Percentiles rank a stretch among this genome's conserved stretches.
Conservation (phyloP, 2,888 invertebrate genomes). For the Diaphora mendica region DNA sequence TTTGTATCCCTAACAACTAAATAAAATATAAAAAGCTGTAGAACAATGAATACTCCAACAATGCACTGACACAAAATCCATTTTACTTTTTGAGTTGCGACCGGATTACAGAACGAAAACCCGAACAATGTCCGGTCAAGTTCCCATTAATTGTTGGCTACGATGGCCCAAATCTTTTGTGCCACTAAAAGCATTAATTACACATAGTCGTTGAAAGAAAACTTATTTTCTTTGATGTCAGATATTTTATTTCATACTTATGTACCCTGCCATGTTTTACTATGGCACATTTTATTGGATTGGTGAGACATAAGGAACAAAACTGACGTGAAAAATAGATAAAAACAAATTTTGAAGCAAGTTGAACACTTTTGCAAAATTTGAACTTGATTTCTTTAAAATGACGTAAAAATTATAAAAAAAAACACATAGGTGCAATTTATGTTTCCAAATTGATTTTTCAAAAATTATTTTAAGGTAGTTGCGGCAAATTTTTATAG, state of each 20-base stretch:
- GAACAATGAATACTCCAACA: neutral
- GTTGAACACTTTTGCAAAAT: too few relatives aligned
- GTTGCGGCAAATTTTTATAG: too few relatives aligned
- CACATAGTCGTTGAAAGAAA: conserved; percentile 2
- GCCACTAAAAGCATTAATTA: conserved; percentile 26
- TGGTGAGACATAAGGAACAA: too few relatives aligned
- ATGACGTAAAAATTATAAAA: too few relatives aligned
- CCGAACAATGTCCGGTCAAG: conserved; percentile 7
- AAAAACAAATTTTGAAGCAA: too few relatives aligned
- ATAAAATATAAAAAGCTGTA: neutral
- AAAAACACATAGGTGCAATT: too few relatives aligned
- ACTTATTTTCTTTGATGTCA: neutral
- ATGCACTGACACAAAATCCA: conserved; percentile 2
- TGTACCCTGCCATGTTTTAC: too few relatives aligned
- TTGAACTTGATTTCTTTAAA: too few relatives aligned
- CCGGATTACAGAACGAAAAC: neutral
- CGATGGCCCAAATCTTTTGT: conserved; percentile 24
- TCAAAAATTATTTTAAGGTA: too few relatives aligned
- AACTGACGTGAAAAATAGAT: too few relatives aligned
- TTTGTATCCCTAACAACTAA: neutral
- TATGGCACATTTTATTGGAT: too few relatives aligned
- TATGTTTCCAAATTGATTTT: too few relatives aligned
- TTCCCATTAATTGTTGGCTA: neutral
- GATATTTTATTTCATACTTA: neutral
- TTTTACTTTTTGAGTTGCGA: neutral